Evolutionary conservation across 2,888 invertebrate species (phyloP).

Genomic region (Agrochola litura): DNA sequence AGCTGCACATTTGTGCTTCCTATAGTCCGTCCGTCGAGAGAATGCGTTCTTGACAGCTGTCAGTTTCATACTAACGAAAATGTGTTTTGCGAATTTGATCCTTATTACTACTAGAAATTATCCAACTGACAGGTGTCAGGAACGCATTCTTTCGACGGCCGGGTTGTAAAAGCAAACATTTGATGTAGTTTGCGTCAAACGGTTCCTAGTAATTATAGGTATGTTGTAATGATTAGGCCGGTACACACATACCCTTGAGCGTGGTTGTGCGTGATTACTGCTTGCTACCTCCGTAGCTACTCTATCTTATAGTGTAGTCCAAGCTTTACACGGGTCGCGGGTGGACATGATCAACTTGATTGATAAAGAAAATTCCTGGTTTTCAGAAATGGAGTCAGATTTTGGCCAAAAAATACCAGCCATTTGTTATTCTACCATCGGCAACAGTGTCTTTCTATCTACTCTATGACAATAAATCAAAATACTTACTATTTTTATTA

Average conservation of each 20-base stretch:
- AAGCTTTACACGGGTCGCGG: slow-evolving; percentile 43
- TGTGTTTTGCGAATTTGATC: no score
- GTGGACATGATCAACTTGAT: background rate
- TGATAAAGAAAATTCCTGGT: background rate
- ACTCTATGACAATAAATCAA: background rate
- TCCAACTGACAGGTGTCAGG: no score
- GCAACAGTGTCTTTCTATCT: background rate
- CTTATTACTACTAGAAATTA: no score
- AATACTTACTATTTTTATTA: background rate
- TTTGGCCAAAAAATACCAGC: no score
- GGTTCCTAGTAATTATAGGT: slow-evolving; percentile 49
- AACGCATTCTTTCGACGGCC: no score
- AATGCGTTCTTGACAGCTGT: no score
- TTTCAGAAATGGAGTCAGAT: background rate
- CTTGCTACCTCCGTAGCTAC: slow-evolving; percentile 59
- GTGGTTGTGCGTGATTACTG: slow-evolving; percentile 71
- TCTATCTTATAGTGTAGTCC: slow-evolving; percentile 54
- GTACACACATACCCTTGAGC: slow-evolving; percentile 70
- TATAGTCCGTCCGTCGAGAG: no score
- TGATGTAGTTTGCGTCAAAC: slow-evolving; percentile 47
- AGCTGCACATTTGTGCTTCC: background rate
- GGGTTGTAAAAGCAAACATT: slow-evolving; percentile 38
- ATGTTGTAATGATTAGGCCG: slow-evolving; percentile 68
- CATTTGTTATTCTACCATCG: background rate
- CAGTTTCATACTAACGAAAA: no score